phyloP scores from a whole-genome alignment of 2,113 vertebrate species.

The Syngnathus typhle region DNA sequence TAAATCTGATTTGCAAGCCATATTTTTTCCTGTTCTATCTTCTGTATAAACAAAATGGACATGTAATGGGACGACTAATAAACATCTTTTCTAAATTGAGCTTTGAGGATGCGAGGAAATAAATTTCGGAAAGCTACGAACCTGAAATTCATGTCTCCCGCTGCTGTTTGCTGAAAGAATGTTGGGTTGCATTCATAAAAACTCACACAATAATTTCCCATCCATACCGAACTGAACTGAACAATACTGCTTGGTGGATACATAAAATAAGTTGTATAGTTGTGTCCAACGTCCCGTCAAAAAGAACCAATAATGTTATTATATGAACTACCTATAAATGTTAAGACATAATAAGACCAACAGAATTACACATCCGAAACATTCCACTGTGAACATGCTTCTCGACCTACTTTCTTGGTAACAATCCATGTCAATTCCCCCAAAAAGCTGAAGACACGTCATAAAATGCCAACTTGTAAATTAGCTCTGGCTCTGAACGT shows the following conservation, averaged over 20 bases:
- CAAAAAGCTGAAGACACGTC: constrained; percentile 1
- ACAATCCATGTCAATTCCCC: constrained; percentile 34
- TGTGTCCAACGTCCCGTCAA: constrained; percentile 1
- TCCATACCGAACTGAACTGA: neutral
- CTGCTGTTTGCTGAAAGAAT: neutral
- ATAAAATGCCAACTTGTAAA: neutral
- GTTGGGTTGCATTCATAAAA: neutral
- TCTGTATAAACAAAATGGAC: neutral
- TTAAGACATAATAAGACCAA: neutral
- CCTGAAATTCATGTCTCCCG: neutral
- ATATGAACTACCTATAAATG: neutral
- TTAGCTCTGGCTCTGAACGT: neutral
- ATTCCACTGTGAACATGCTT: constrained; percentile 45
- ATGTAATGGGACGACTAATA: neutral
- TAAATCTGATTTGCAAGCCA: neutral
- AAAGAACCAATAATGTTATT: neutral
- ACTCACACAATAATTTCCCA: neutral
- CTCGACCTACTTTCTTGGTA: constrained; percentile 39
- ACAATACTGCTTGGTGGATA: neutral
- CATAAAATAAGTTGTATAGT: neutral
- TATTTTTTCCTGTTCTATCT: neutral
- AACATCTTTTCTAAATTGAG: neutral
- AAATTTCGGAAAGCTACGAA: neutral
- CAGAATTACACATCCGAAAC: constrained; percentile 34
- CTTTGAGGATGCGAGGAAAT: neutral